Evolutionary conservation across 2,113 vertebrate species (phyloP), one percentile per base, ranked within the genome.

Genomic region (Ammodytes marinus): DNA sequence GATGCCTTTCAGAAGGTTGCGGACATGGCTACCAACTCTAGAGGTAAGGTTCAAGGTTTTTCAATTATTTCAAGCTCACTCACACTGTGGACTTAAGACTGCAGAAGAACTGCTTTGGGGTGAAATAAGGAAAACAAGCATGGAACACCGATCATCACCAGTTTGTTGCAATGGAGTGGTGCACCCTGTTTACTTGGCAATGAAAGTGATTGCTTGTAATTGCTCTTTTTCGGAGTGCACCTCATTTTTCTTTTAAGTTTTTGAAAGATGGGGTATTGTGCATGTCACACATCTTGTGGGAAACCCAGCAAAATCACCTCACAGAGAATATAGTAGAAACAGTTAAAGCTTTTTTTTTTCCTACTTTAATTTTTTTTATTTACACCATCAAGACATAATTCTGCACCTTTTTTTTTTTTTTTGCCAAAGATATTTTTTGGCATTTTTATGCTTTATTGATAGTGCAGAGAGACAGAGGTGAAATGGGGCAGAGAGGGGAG

Each of bases 1-100:
- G 98, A 99, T 91, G 97, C 98, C 91, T 99, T 99, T 96, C 98
- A 99, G 95, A 99, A 99, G 95, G 98, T 99, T 93, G 98, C 98
- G 0, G 98, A 99, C 91, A 98, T 99, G 97, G 98, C 98, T 59
- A 99, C 98, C 94, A 99, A 97, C 95, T 97, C 98, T 8, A 94
- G 97, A 97, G 98, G 98, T 99, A 94, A 93, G 95, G 2, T 12
- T 12, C 53, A 27, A 27, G 5, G 0, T 65, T 59, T 55, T 50
- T 45, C n/a, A 19, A 15, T 52, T 9, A 5, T 71, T 80, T 57
- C 7, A 64, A 55, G 3, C 17, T 68, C 46, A 35, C 14, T 42
- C 13, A 0, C 40, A 35, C 17, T 17, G 43, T 49, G 40, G 8
- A 42, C 27, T 45, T 4, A 47, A 45, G 4, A 6, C 0, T 0